Evolutionary conservation across 1,140 invertebrate genomes (phyloP).

Genomic region (Scylla paramamosain): DNA sequence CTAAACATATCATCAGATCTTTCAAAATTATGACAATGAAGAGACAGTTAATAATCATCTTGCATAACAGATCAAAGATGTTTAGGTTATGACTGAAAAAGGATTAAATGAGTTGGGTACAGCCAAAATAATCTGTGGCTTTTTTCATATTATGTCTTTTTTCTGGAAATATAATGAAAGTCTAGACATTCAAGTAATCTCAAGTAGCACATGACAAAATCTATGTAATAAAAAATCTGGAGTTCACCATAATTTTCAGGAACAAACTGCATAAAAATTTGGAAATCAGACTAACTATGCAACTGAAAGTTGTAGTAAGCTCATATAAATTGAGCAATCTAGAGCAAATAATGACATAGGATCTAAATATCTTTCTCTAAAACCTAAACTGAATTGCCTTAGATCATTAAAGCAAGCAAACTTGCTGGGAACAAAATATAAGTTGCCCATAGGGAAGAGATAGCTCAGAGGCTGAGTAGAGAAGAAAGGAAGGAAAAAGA

Average conservation of each 20-base stretch:
- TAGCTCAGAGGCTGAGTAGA: not conserved
- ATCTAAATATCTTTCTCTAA: not conserved
- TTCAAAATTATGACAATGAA: not conserved
- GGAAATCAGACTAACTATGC: not conserved
- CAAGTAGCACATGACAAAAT: not conserved
- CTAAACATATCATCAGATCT: constrained; percentile 5
- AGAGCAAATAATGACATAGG: not conserved
- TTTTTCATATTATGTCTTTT: not conserved
- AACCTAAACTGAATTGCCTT: not conserved
- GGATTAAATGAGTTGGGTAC: not conserved
- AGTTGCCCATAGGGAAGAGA: not conserved
- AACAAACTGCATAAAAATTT: not conserved
- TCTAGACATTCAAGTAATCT: not conserved
- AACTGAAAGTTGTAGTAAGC: not conserved
- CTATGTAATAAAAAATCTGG: not conserved
- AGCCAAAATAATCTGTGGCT: too few relatives aligned
- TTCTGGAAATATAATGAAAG: constrained; percentile 12
- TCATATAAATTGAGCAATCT: constrained; percentile 6
- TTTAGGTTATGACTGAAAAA: not conserved
- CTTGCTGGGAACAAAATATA: not conserved
- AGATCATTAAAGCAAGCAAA: not conserved
- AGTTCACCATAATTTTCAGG: not conserved
- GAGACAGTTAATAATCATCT: too few relatives aligned
- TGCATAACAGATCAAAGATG: not conserved
- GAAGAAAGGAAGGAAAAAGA: not conserved